Evolutionary conservation across 1,140 invertebrate species (phyloP).

Genomic region (Pristionchus pacificus): DNA sequence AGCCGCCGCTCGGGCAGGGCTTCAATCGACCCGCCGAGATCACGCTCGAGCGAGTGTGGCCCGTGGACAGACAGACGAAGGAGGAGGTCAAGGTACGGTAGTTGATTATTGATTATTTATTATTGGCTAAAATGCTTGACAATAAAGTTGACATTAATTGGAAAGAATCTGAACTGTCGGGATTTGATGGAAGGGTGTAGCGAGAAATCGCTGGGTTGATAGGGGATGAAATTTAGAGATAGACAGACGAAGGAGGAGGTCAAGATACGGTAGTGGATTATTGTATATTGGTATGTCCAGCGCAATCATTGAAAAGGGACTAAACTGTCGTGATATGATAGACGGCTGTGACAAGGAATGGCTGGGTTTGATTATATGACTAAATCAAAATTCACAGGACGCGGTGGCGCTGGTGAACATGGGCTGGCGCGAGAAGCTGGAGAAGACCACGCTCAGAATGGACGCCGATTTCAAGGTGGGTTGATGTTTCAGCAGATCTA

Average conservation of each 20-base stretch:
- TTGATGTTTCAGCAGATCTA: background rate
- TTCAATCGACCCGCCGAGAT: constrained; percentile 85
- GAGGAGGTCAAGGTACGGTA: constrained; percentile 69
- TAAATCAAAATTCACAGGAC: too few relatives aligned
- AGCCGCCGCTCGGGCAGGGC: constrained; percentile 75
- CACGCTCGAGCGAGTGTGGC: constrained; percentile 89
- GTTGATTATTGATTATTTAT: constrained; percentile 33
- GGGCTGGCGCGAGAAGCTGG: constrained; percentile 81
- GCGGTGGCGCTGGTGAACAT: constrained; percentile 72
- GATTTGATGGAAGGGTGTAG: too few relatives aligned
- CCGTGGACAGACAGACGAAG: constrained; percentile 77
- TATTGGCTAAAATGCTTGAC: too few relatives aligned
- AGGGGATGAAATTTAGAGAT: too few relatives aligned
- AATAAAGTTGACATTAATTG: too few relatives aligned
- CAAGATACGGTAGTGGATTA: constrained; percentile 60
- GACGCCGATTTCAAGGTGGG: constrained; percentile 74
- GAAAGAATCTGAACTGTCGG: too few relatives aligned
- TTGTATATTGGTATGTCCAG: too few relatives aligned
- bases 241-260: constrained; percentile 76
- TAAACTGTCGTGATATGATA: too few relatives aligned
- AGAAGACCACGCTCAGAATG: constrained; percentile 77
- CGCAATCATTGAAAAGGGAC: too few relatives aligned
- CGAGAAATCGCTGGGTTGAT: too few relatives aligned
- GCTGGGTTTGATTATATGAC: too few relatives aligned
- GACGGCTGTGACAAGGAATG: too few relatives aligned